A percentile compares a stretch with the other conserved stretches of the same genome.
Conservation (phyloP, 1,140 invertebrate species). For the Meloidogyne floridensis region DNA sequence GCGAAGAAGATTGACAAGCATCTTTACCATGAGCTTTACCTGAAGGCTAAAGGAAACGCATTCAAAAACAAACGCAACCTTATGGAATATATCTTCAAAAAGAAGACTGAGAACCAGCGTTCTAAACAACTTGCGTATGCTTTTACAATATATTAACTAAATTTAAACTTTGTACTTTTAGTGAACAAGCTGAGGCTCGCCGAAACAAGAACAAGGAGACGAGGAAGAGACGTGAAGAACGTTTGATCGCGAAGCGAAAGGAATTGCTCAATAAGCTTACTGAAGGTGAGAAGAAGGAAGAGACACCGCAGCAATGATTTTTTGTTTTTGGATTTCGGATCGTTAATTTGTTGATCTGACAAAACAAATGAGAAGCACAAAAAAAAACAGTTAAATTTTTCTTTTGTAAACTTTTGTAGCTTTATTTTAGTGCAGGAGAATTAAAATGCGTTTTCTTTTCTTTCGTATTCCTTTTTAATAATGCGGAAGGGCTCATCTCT, state of each 20-base stretch:
- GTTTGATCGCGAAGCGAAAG: not conserved
- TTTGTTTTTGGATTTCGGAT: too few species aligned
- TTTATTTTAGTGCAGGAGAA: too few species aligned
- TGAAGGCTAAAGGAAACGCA: constrained; percentile 97
- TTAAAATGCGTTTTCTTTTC: too few species aligned
- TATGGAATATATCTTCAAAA: constrained; percentile 99
- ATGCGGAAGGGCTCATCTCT: too few species aligned
- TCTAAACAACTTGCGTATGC: constrained; percentile 86
- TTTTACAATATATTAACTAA: constrained; percentile 24
- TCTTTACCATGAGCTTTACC: constrained; percentile 94
- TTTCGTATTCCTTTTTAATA: too few species aligned
- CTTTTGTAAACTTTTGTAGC: too few species aligned
- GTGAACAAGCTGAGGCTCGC: constrained; percentile 94
- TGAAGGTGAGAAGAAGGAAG: too few species aligned
- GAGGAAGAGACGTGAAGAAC: constrained; percentile 86
- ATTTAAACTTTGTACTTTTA: constrained; percentile 66
- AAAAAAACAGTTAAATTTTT: too few species aligned
- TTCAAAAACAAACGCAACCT: constrained; percentile 99
- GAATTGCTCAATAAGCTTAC: too few species aligned
- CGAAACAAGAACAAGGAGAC: constrained; percentile 79
- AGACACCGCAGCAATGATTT: too few species aligned
- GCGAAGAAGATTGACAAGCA: constrained; percentile 98
- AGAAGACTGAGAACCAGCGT: constrained; percentile 97
- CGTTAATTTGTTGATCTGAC: too few species aligned
- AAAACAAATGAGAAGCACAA: too few species aligned